Conservation (phyloP, 1,140 invertebrate genomes). For the Thalassaphorura encarpata region DNA sequence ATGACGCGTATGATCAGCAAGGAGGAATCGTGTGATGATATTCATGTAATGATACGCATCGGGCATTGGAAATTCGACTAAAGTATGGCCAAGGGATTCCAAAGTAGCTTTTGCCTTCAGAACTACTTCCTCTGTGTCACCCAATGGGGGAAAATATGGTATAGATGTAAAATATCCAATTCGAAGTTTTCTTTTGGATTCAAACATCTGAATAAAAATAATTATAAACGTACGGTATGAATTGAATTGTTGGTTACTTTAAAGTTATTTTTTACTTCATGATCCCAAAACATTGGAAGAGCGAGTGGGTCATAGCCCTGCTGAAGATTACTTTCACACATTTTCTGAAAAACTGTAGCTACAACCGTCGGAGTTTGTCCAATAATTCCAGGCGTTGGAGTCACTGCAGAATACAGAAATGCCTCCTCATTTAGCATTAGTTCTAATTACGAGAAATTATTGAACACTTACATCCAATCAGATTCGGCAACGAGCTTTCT, state of each 20-base stretch:
- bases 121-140: slow-evolving; percentile 18
- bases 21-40: slow-evolving; percentile 15
- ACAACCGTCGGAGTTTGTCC: slow-evolving; percentile 19
- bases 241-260: not conserved
- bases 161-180: slow-evolving; percentile 20
- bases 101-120: slow-evolving; percentile 13
- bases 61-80: slow-evolving; percentile 22
- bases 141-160: slow-evolving; percentile 19
- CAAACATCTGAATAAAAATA: slow-evolving; percentile 3
- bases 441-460: too few species aligned
- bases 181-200: slow-evolving; percentile 21
- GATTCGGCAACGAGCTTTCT: too few species aligned
- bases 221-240: not conserved
- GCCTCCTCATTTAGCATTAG: too few species aligned
- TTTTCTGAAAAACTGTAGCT: slow-evolving; percentile 12
- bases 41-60: slow-evolving; percentile 27
- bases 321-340: slow-evolving; percentile 1
- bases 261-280: slow-evolving; percentile 10
- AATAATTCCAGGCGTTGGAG: slow-evolving; percentile 20
- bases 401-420: not conserved
- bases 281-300: slow-evolving; percentile 20
- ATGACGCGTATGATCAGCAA: slow-evolving; percentile 19
- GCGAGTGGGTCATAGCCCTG: slow-evolving; percentile 14
- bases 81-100: slow-evolving; percentile 21
- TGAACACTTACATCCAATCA: not conserved